Evolutionary conservation across 2,797 vertebrate species (phyloP).

Genomic region (Sebastes jordani): DNA sequence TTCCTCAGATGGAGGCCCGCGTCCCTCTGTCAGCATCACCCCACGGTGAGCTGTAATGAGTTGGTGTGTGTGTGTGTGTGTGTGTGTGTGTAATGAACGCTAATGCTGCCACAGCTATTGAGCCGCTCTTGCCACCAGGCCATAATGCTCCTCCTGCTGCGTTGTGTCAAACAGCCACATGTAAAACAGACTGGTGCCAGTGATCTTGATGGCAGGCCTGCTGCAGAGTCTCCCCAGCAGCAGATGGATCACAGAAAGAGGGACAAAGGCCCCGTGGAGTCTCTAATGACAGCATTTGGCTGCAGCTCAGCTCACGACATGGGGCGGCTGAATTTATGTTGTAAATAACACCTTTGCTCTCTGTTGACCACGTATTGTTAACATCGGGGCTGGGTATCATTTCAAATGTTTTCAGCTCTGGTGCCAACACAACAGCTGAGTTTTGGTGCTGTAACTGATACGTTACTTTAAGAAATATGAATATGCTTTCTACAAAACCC

Average conservation of each 20-base stretch:
- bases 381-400: neutral
- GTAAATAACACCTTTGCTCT: conserved; percentile 56
- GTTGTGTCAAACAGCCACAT: conserved; percentile 63
- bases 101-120: conserved; percentile 55
- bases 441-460: neutral
- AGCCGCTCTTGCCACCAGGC: conserved; percentile 50
- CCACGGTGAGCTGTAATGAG: conserved; percentile 72
- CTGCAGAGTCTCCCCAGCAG: conserved; percentile 50
- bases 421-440: neutral
- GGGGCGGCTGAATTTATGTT: conserved; percentile 41
- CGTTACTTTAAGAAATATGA: neutral
- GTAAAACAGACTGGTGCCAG: conserved; percentile 61
- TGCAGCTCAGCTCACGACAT: conserved; percentile 16
- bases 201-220: conserved; percentile 47
- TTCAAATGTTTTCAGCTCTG: neutral
- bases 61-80: conserved; percentile 32
- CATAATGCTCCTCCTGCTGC: conserved; percentile 58
- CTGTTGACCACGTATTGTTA: conserved; percentile 9
- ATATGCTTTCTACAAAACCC: neutral
- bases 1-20: conserved; percentile 26
- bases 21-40: conserved; percentile 62
- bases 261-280: conserved; percentile 55
- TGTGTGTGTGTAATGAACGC: conserved; percentile 57
- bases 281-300: conserved; percentile 52
- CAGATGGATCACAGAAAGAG: conserved; percentile 66